phyloP scores from a whole-genome alignment of 2,888 invertebrate genomes.

The Lamellibrachia columna region DNA sequence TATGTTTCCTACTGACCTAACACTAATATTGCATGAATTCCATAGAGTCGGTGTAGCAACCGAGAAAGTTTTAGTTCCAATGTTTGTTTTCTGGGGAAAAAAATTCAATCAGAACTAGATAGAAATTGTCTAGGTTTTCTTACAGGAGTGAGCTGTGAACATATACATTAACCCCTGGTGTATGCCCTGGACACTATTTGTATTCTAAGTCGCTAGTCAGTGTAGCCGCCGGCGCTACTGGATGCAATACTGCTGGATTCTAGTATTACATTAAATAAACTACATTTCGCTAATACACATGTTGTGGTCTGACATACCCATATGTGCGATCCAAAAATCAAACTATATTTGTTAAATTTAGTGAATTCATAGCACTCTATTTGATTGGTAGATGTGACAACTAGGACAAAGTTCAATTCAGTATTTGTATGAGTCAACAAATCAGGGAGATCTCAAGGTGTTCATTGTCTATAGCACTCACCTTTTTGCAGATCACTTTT shows the following conservation, averaged over 20 bases:
- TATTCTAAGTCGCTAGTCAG: background rate
- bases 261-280: background rate
- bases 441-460: background rate
- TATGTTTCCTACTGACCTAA: too few species aligned
- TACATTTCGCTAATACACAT: background rate
- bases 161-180: slow-evolving; percentile 1
- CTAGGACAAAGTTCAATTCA: slow-evolving; percentile 4
- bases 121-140: too few species aligned
- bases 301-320: background rate
- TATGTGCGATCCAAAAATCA: background rate
- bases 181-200: background rate
- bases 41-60: too few species aligned
- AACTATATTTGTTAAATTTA: background rate
- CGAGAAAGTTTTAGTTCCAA: too few species aligned
- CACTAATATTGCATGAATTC: too few species aligned
- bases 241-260: background rate
- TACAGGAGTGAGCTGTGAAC: too few species aligned
- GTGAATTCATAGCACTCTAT: background rate
- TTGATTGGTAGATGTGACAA: background rate
- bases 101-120: too few species aligned
- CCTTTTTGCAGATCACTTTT: background rate
- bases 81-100: too few species aligned
- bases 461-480: background rate
- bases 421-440: background rate
- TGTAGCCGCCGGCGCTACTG: background rate